A percentile compares a stretch with the other conserved stretches of the same genome.
Conservation (phyloP, 2,888 invertebrate genomes). For the Uropetala carovei region DNA sequence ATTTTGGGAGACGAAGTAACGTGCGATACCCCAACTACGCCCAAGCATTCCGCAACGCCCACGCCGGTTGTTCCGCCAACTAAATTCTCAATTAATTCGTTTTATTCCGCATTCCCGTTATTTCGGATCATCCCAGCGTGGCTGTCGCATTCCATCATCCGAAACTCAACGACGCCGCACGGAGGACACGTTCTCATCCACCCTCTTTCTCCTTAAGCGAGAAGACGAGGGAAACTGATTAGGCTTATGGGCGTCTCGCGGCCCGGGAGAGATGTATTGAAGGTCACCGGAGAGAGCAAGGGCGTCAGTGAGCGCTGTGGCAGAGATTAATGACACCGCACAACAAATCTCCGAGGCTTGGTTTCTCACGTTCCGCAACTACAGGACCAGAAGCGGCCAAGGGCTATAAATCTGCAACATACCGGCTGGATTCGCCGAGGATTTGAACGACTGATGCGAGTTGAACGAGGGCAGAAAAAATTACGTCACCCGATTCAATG, state of each 20-base stretch:
- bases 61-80: too few species aligned
- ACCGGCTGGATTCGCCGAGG: background rate
- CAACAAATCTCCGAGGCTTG: background rate
- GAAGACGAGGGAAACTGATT: conserved; percentile 3
- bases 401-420: background rate
- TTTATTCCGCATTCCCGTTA: too few species aligned
- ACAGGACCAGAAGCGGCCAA: conserved; percentile 22
- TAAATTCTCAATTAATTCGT: too few species aligned
- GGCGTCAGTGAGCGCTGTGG: background rate
- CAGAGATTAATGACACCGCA: conserved; percentile 28
- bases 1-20: too few species aligned
- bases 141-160: background rate
- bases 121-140: background rate
- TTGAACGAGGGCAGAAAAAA: background rate
- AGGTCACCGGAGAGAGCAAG: conserved; percentile 41
- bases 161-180: background rate
- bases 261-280: conserved; percentile 11
- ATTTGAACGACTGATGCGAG: background rate
- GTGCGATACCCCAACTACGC: too few species aligned
- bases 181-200: background rate
- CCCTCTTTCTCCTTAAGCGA: background rate
- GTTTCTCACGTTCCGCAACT: conserved; percentile 20
- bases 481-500: background rate
- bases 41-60: too few species aligned
- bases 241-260: background rate